phyloP scores from a whole-genome alignment of 2,113 vertebrate genomes.

The Sander vitreus region DNA sequence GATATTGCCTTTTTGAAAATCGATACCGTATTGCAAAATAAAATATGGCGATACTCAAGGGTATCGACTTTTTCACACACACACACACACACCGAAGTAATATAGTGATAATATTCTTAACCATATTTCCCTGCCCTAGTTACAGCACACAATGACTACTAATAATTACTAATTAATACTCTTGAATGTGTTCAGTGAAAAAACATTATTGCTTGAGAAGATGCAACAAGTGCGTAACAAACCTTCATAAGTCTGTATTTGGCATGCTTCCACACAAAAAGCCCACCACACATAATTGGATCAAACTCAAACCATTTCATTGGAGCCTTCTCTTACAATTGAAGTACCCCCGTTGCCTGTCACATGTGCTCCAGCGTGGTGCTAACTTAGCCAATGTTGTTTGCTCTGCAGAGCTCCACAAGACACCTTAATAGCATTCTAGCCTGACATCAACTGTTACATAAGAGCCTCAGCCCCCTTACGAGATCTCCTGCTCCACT shows the following conservation, averaged over 20 bases:
- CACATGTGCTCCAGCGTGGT: conserved; percentile 12
- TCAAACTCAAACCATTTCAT: neutral
- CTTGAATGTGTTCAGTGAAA: neutral
- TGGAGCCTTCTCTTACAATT: neutral
- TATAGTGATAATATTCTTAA: neutral
- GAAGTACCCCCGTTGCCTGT: neutral
- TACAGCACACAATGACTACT: neutral
- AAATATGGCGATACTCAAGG: too few relatives aligned
- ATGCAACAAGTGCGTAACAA: conserved; percentile 3
- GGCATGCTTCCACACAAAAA: neutral
- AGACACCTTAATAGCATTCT: conserved; percentile 69
- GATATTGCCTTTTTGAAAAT: too few relatives aligned
- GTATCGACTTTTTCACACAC: too few relatives aligned
- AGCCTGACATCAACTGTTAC: conserved; percentile 61
- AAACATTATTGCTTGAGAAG: neutral
- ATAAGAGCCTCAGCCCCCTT: conserved; percentile 53
- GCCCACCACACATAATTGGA: conserved; percentile 5
- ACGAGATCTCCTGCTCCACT: conserved; percentile 50
- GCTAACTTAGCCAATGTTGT: conserved; percentile 12
- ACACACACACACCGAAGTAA: too few relatives aligned
- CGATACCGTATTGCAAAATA: too few relatives aligned
- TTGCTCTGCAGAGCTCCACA: conserved; percentile 35
- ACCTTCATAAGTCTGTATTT: neutral
- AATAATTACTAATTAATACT: too few relatives aligned
- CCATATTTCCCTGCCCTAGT: neutral